Percentiles rank a stretch among this genome's conserved stretches.
Evolutionary conservation across 2,797 vertebrate genomes (phyloP).

Genomic region (Alauda arvensis): DNA sequence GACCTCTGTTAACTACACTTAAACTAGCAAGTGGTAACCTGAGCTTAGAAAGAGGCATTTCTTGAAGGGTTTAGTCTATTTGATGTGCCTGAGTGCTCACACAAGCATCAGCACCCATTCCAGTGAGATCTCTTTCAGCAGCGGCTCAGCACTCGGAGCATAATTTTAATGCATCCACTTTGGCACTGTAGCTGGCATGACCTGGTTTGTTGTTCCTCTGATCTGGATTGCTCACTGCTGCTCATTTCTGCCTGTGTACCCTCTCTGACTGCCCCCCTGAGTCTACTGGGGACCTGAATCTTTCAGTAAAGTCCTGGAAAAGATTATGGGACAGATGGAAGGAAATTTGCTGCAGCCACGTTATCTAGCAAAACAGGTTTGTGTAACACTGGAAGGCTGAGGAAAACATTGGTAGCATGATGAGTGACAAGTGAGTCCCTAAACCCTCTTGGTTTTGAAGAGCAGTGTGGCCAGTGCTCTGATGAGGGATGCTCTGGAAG

Average conservation of each 20-base stretch:
- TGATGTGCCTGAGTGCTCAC: neutral
- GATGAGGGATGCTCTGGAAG: neutral
- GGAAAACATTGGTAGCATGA: neutral
- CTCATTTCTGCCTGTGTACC: neutral
- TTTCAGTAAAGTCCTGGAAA: neutral
- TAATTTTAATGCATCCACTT: neutral
- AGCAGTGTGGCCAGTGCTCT: neutral
- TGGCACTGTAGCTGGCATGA: neutral
- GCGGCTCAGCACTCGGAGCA: neutral
- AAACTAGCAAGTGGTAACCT: neutral
- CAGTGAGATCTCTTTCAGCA: neutral
- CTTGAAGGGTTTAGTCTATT: neutral
- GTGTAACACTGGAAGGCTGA: neutral
- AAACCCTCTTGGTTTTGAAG: neutral
- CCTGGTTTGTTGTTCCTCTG: neutral
- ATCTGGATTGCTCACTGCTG: neutral
- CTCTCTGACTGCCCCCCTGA: neutral
- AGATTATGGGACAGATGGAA: neutral
- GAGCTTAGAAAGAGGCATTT: neutral
- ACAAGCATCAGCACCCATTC: neutral
- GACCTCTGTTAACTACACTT: neutral
- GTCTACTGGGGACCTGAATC: neutral
- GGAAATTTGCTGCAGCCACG: neutral
- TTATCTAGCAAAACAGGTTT: neutral
- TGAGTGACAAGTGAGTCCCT: neutral